Evolutionary conservation across 1,140 invertebrate genomes (phyloP), one percentile per base, ranked within the genome.

Genomic region (Drosophila lowei): DNA sequence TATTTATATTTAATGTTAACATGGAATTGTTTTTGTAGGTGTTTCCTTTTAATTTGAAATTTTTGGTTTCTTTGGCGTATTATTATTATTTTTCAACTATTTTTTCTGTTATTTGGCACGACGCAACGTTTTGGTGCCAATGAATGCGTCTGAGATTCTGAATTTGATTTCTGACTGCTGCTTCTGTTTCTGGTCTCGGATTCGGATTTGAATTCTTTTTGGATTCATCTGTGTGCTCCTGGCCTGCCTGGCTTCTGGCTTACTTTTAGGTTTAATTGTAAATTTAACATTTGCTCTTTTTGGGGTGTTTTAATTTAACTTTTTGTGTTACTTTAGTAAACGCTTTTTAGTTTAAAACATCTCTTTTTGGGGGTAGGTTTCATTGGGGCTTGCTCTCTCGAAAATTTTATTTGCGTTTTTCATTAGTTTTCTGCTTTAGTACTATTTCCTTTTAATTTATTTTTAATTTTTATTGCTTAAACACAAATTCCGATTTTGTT

Each of bases 1-100:
- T 86, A 85, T 84, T 90, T 90, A 90, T 86, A 79, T 86, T 79
- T 89, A 90, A 90, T 90, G 84, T 90, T 90, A 90, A 90, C 89
- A 90, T 90, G 78, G 77, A 89, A 89, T 90, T 90, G 89, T 85
- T 88, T 84, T 85, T 79, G 77, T 79, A 88, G 84, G 83, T 81
- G 77, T 89, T 84, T 73, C 74, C 58, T 58, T 70, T 58, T 63
- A 68, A 68, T 68, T 68, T 68, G 63, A 68, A 68, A 68, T 78
- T 81, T 67, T 76, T 79, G 63, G 59, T 61, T 68, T 54, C 43
- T 63, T 88, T 80, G 83, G 76, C 70, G 49, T 67, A 88, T 79
- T 88, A 79, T 66, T 60, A 71, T 38, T 38, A 38, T 38, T 38
- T 38, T 72, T 84, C 55, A 84, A 76, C 75, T 89, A 79, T 79